Evolutionary conservation across 2,888 invertebrate species (phyloP).

Genomic region (Conus canariensis): DNA sequence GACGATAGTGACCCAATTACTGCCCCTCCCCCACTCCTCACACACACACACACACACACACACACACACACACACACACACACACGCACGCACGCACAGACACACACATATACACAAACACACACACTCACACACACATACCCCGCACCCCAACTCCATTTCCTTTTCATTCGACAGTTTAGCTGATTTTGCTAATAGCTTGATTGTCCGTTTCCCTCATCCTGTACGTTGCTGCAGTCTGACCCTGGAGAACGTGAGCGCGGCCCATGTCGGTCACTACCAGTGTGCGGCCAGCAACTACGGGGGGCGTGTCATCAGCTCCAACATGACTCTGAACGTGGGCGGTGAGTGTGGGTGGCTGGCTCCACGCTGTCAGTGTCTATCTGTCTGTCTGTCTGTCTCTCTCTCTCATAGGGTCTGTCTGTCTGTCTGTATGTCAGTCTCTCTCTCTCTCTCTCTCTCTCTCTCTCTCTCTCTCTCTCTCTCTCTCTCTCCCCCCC

Average conservation of each 20-base stretch:
- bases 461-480: background rate
- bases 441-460: background rate
- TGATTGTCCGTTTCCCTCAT: no score
- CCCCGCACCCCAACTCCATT: no score
- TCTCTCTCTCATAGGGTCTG: background rate
- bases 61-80: background rate
- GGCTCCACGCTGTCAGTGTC: background rate
- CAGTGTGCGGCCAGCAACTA: conserved; percentile 65
- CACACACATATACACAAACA: background rate
- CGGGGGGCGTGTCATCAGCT: conserved; percentile 59
- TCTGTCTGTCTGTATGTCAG: background rate
- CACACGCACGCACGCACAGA: background rate
- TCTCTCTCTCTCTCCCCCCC: background rate
- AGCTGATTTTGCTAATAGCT: background rate
- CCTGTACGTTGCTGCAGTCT: conserved; percentile 54
- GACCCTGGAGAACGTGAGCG: conserved; percentile 60
- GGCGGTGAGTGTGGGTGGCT: conserved; percentile 51
- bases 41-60: background rate
- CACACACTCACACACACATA: background rate
- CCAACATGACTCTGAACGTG: conserved; percentile 66
- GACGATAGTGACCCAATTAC: no score
- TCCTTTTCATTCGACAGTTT: no score
- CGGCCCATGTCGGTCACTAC: conserved; percentile 63
- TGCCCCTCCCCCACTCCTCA: background rate
- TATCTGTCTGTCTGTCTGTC: background rate